phyloP scores from a whole-genome alignment of 92 coral and sea anemone genomes.

The Epizoanthus illoricatus region DNA sequence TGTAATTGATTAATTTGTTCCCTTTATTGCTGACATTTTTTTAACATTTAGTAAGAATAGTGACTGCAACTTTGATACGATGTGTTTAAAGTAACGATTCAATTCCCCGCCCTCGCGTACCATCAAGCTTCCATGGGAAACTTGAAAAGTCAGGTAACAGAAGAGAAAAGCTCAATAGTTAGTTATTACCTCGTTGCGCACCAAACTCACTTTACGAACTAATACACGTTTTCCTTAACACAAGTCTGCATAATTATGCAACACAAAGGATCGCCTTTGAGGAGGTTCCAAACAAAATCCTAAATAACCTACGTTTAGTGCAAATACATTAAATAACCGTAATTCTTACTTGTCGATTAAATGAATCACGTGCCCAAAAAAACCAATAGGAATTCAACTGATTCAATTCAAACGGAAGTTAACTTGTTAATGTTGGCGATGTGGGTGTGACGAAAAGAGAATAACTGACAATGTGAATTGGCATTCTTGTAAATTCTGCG shows the following conservation, averaged over 20 bases:
- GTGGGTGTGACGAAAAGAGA: not conserved
- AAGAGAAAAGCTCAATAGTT: not conserved
- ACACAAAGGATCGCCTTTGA: slow-evolving; percentile 1
- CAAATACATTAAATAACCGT: slow-evolving; percentile 5
- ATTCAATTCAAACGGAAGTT: not conserved
- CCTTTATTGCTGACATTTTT: not conserved
- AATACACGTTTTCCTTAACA: not conserved
- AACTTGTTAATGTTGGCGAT: not conserved
- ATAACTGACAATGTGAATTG: not conserved
- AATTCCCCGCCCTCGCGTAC: too few species aligned
- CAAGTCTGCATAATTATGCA: not conserved
- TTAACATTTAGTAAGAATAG: not conserved
- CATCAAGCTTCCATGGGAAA: not conserved
- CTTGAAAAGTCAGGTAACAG: not conserved
- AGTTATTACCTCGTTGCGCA: not conserved
- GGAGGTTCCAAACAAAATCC: not conserved
- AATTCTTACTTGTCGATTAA: not conserved
- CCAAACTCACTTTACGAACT: not conserved
- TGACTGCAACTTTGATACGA: not conserved
- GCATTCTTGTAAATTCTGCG: not conserved
- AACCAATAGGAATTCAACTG: too few species aligned
- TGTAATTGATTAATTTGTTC: not conserved
- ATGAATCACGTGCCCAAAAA: not conserved
- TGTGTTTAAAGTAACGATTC: not conserved
- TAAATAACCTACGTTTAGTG: slow-evolving; percentile 7